These are phyloP conservation scores for Nannobrachium achirus DNA, from an alignment of 2,113 vertebrate genomes.

Conservation along the genomic window DNA sequence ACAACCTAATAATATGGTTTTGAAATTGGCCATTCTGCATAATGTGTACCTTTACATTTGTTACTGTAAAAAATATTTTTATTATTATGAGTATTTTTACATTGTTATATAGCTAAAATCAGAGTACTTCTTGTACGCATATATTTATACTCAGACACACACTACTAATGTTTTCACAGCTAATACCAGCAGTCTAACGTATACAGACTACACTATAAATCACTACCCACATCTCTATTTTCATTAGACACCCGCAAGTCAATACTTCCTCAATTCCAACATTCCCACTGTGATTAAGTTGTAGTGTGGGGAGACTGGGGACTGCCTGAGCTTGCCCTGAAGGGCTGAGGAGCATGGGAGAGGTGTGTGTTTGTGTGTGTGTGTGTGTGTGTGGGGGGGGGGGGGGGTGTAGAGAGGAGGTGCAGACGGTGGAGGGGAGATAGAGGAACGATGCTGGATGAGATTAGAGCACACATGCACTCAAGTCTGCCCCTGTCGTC, in stretches of 20 bases:
- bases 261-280: slow-evolving; percentile 27
- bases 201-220: background rate
- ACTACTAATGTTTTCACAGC: no score
- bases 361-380: background rate
- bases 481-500: background rate
- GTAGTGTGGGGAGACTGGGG: background rate
- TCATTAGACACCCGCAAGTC: slow-evolving; percentile 29
- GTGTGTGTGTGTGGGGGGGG: background rate
- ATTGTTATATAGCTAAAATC: no score
- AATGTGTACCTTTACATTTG: no score
- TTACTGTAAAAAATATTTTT: no score
- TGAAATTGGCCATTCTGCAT: no score
- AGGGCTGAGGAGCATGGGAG: background rate
- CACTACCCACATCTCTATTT: slow-evolving; percentile 11
- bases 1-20: no score
- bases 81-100: no score
- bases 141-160: background rate
- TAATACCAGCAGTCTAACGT: slow-evolving; percentile 5
- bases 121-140: background rate
- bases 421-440: slow-evolving; percentile 13
- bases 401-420: background rate
- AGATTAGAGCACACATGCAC: slow-evolving; percentile 19
- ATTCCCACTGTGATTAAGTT: slow-evolving; percentile 50
- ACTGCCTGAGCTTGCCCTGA: slow-evolving; percentile 54
- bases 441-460: background rate